These are phyloP conservation scores for Caenorhabditis tropicalis DNA, from an alignment of 1,140 invertebrate genomes.

Conservation along the genomic window DNA sequence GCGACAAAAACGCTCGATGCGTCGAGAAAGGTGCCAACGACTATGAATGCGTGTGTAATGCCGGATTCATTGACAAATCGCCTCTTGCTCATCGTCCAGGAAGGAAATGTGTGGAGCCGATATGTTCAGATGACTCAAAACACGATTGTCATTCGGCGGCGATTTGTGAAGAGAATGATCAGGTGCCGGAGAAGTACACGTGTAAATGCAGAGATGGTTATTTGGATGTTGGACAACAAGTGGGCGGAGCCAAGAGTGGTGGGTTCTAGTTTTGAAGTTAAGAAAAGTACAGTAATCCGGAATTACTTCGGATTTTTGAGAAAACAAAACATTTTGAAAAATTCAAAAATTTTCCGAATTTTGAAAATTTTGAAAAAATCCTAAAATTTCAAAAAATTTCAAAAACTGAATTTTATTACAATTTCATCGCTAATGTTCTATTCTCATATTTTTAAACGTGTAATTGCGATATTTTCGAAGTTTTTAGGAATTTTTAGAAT, in stretches of 20 bases:
- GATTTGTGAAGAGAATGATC: constrained; percentile 57
- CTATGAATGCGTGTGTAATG: constrained; percentile 61
- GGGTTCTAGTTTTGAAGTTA: too few relatives aligned
- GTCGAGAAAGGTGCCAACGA: constrained; percentile 61
- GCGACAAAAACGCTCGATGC: constrained; percentile 69
- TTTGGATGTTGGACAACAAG: constrained; percentile 41
- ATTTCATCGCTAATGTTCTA: too few relatives aligned
- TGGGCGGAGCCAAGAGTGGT: not conserved
- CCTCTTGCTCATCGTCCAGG: constrained; percentile 35
- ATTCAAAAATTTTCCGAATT: too few relatives aligned
- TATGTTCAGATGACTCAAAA: constrained; percentile 56
- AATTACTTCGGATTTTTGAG: too few relatives aligned
- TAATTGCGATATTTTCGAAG: too few relatives aligned
- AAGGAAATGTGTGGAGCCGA: constrained; percentile 52
- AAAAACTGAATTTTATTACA: too few relatives aligned
- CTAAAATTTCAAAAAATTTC: too few relatives aligned
- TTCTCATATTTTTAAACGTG: too few relatives aligned
- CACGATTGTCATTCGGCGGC: constrained; percentile 60
- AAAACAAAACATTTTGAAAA: too few relatives aligned
- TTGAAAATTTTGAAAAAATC: too few relatives aligned
- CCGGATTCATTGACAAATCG: constrained; percentile 53
- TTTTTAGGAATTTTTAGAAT: too few relatives aligned
- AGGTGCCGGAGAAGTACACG: constrained; percentile 57
- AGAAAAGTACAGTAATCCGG: too few relatives aligned
- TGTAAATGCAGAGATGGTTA: constrained; percentile 60